Evolutionary conservation across 2,113 vertebrate genomes (phyloP), one percentile per base, ranked within the genome.

Genomic region (Corvus cornix): DNA sequence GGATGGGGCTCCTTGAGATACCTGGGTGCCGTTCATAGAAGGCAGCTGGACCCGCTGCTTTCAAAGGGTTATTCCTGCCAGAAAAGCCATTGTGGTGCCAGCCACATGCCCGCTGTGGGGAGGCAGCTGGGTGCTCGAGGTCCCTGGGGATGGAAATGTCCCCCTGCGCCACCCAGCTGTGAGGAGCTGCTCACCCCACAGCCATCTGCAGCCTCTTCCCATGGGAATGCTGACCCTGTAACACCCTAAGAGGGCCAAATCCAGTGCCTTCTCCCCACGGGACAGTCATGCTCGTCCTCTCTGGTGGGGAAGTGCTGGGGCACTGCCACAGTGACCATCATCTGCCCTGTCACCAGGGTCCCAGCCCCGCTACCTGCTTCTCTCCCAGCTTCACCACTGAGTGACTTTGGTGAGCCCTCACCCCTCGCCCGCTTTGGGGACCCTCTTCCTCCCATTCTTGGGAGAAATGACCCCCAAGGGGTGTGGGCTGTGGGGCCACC

Each of bases 391-490:
- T 96, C 11, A 7, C 55, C 6, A 3, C 1, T 14, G 44, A 41
- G 37, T 74, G 55, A 87, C 80, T 55, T 63, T 69, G 64, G 43
- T 0, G 1, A 94, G 74, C 21, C 10, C 31, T 52, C 19, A 2
- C 6, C 31, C 49, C 37, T 26, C 0, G 0, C 18, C 46, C 0
- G 0, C 37, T 70, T 39, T 49, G 62, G 16, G 22, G 48, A 64
- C n/a, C 35, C n/a, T 75, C 56, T 48, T 74, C 62, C 48, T 48
- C 35, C n/a, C 39, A 15, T 15, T 72, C 37, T 6, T 1, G 6
- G 10, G 37, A 8, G 4, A 66, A 60, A 48, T 2, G 2, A 49
- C 37, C 70, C 39, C 56, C 37, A 11, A 13, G 1, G 11, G 16
- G 9, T 18, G 18, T 6, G 23, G 11, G 43, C 64, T 91, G 19